Evolutionary conservation across 2,888 invertebrate species (phyloP).

Genomic region (Erynnis tages): DNA sequence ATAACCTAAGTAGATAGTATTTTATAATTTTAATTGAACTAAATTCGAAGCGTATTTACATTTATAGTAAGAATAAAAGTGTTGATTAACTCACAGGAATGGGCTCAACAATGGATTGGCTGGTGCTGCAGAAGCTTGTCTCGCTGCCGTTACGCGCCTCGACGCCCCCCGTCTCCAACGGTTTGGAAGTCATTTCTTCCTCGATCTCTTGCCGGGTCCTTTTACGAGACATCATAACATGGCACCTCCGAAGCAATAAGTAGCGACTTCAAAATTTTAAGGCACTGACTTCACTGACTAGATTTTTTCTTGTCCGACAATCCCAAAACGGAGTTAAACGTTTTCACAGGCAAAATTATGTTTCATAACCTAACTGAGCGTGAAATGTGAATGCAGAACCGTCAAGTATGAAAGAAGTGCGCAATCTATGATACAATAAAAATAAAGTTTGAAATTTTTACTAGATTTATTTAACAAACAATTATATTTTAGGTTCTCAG

Average conservation of each 20-base stretch:
- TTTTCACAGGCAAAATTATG: neutral
- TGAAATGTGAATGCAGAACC: constrained; percentile 8
- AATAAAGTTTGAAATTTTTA: neutral
- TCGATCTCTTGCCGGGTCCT: constrained; percentile 52
- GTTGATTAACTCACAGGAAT: constrained; percentile 46
- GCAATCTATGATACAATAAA: constrained; percentile 5
- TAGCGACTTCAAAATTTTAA: constrained; percentile 6
- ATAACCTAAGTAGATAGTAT: no score
- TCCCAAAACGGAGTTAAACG: neutral
- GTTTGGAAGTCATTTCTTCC: constrained; percentile 63
- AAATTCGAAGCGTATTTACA: no score
- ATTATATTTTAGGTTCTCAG: no score
- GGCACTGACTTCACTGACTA: neutral
- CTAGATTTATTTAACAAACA: neutral
- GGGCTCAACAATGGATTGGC: constrained; percentile 41
- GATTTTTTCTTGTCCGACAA: neutral
- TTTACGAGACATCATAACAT: constrained; percentile 76
- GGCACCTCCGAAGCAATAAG: constrained; percentile 37
- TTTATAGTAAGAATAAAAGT: no score
- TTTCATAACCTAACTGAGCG: constrained; percentile 14
- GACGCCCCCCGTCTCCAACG: constrained; percentile 47
- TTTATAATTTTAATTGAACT: no score
- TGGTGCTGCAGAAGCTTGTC: constrained; percentile 51
- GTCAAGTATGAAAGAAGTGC: constrained; percentile 9
- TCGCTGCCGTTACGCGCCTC: constrained; percentile 61